Evolutionary conservation across 2,797 vertebrate species (phyloP).

Genomic region (Brachyrhaphis roseni): DNA sequence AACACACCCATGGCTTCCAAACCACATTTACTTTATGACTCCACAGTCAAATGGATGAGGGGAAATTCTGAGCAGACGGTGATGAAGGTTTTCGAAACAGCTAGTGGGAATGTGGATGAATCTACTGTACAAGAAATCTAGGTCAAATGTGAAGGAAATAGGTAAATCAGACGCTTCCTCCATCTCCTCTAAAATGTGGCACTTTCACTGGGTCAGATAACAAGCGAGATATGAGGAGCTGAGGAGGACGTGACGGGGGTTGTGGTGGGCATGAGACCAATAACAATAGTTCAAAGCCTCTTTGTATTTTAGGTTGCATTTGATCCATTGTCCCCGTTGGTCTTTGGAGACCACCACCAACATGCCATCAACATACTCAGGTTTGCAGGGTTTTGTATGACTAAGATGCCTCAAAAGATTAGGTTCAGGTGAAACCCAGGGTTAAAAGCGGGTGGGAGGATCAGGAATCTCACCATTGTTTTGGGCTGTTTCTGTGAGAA

Average conservation of each 20-base stretch:
- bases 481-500: conserved; percentile 27
- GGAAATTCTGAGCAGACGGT: conserved; percentile 60
- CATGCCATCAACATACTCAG: conserved; percentile 79
- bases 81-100: conserved; percentile 60
- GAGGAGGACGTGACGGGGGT: conserved; percentile 48
- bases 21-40: conserved; percentile 49
- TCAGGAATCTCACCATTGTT: conserved; percentile 44
- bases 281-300: conserved; percentile 82
- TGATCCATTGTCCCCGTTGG: conserved; percentile 80
- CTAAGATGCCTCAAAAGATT: conserved; percentile 72
- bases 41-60: conserved; percentile 42
- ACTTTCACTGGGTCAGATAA: conserved; percentile 64
- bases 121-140: conserved; percentile 38
- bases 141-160: conserved; percentile 53
- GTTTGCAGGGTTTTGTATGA: conserved; percentile 67
- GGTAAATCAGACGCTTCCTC: conserved; percentile 41
- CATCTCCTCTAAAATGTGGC: conserved; percentile 33
- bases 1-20: conserved; percentile 39
- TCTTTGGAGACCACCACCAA: conserved; percentile 79
- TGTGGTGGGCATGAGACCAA: conserved; percentile 55
- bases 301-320: conserved; percentile 68
- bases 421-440: conserved; percentile 69
- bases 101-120: conserved; percentile 29
- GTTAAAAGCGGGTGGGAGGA: conserved; percentile 39
- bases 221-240: conserved; percentile 34